A percentile compares a stretch with the other conserved stretches of the same genome.
Evolutionary conservation across 2,888 invertebrate genomes (phyloP).

Genomic region (Drosophila rellima): DNA sequence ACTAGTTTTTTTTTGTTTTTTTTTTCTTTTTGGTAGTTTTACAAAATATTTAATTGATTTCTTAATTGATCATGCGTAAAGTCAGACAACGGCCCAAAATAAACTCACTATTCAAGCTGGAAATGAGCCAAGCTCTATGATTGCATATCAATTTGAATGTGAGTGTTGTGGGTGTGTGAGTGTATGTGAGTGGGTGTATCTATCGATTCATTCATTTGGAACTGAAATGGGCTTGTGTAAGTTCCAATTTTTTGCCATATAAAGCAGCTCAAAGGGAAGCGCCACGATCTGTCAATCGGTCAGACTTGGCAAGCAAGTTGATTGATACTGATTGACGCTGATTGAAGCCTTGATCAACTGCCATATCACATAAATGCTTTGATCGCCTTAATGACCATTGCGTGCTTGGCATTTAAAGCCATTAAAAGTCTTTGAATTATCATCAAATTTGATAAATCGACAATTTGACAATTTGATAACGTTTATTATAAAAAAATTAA

Average conservation of each 20-base stretch:
- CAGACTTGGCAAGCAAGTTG: slow-evolving; percentile 43
- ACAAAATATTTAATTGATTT: slow-evolving; percentile 74
- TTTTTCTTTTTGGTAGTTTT: slow-evolving; percentile 39
- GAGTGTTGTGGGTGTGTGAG: slow-evolving; percentile 18
- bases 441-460: slow-evolving; percentile 4
- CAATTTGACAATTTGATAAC: slow-evolving; percentile 35
- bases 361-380: background rate
- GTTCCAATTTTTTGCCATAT: slow-evolving; percentile 48
- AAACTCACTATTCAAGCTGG: slow-evolving; percentile 55
- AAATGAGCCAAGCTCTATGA: slow-evolving; percentile 63
- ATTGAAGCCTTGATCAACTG: slow-evolving; percentile 26
- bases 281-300: slow-evolving; percentile 36
- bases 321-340: slow-evolving; percentile 59
- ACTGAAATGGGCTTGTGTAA: slow-evolving; percentile 51
- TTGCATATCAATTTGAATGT: slow-evolving; percentile 24
- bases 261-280: slow-evolving; percentile 63
- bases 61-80: slow-evolving; percentile 81
- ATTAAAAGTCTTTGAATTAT: slow-evolving; percentile 18
- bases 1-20: slow-evolving; percentile 30
- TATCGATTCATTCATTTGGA: slow-evolving; percentile 46
- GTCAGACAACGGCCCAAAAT: slow-evolving; percentile 21
- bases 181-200: slow-evolving; percentile 4
- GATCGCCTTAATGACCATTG: slow-evolving; percentile 14
- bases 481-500: slow-evolving; percentile 5
- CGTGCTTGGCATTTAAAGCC: slow-evolving; percentile 7